phyloP scores from a whole-genome alignment of 2,888 invertebrate genomes.

The Leptinotarsa haldemani region DNA sequence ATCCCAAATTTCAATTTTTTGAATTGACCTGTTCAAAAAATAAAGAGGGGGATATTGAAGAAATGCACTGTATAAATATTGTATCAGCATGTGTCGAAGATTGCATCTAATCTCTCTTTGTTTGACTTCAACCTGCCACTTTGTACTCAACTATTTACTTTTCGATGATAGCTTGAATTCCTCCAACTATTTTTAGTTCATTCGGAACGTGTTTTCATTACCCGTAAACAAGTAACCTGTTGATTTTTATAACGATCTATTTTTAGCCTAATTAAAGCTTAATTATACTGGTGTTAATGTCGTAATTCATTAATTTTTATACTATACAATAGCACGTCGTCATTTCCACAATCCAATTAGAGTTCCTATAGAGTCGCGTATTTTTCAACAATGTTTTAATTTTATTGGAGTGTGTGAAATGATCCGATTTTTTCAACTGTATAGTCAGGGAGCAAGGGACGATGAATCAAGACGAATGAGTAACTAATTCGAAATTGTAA shows the following conservation, averaged over 20 bases:
- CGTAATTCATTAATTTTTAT: conserved; percentile 10
- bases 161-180: neutral
- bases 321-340: neutral
- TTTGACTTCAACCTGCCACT: no score
- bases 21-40: no score
- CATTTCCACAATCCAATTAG: conserved; percentile 3
- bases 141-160: no score
- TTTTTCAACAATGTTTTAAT: conserved; percentile 4
- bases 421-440: neutral
- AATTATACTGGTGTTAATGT: conserved; percentile 11
- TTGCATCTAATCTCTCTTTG: no score
- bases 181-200: neutral
- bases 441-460: neutral
- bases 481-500: no score
- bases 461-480: no score
- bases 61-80: no score
- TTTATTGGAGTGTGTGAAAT: neutral
- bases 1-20: no score
- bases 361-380: neutral
- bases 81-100: no score
- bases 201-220: conserved; percentile 7
- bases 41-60: no score
- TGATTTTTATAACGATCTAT: conserved; percentile 11
- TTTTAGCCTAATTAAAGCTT: neutral
- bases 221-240: conserved; percentile 16